Conservation (phyloP, 2,797 vertebrate species). For the Agapornis canus region DNA sequence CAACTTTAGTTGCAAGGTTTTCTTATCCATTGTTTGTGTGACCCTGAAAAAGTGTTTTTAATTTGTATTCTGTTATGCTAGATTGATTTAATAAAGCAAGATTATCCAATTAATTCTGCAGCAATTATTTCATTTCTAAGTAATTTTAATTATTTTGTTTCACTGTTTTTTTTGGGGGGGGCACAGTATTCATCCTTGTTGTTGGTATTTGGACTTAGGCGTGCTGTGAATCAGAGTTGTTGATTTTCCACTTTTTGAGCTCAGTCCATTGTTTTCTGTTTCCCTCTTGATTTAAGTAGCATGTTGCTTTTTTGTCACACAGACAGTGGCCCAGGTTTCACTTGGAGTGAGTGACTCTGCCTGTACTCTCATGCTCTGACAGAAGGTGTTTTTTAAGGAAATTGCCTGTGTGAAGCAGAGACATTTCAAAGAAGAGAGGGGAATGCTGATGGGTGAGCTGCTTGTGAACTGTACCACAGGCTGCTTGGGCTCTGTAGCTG, state of each 20-base stretch:
- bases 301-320: background rate
- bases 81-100: background rate
- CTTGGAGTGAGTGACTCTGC: background rate
- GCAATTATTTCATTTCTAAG: background rate
- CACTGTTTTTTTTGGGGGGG: background rate
- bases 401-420: background rate
- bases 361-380: background rate
- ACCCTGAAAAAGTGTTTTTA: background rate
- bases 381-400: background rate
- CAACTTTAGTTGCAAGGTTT: background rate
- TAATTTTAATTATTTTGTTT: background rate
- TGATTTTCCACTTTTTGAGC: background rate
- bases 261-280: background rate
- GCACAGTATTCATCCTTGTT: background rate
- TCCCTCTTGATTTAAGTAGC: background rate
- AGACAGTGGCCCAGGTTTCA: background rate
- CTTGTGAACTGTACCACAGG: background rate
- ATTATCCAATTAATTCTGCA: background rate
- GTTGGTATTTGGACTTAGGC: background rate
- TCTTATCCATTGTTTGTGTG: background rate
- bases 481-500: accelerated
- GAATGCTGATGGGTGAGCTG: background rate
- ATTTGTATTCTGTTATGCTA: background rate
- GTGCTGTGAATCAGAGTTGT: background rate
- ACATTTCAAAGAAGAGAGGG: background rate